phyloP scores from a whole-genome alignment of 2,888 invertebrate species.

The Sacculina carcini region DNA sequence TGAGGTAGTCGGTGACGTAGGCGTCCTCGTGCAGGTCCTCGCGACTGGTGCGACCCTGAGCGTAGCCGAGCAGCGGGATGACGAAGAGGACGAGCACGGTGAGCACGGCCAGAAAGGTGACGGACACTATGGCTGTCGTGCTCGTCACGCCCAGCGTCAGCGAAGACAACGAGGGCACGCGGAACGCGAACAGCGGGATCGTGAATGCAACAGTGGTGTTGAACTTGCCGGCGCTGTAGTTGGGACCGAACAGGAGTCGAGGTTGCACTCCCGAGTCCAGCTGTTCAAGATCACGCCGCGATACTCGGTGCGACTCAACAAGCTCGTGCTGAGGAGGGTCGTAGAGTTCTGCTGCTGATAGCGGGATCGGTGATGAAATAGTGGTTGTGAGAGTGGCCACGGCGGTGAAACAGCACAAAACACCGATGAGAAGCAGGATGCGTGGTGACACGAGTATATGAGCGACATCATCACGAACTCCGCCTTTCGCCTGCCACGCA shows the following conservation, averaged over 20 bases:
- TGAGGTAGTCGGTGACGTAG: background rate
- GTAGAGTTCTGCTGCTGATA: too few relatives aligned
- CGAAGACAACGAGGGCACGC: slow-evolving; percentile 10
- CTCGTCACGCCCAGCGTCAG: background rate
- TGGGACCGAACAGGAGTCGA: slow-evolving; percentile 12
- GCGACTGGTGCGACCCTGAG: slow-evolving; percentile 6
- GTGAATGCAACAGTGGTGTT: slow-evolving; percentile 17
- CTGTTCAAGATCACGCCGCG: too few relatives aligned
- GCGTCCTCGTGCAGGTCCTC: background rate
- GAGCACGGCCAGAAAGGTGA: slow-evolving; percentile 10
- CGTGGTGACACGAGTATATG: too few relatives aligned
- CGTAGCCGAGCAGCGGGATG: slow-evolving; percentile 12
- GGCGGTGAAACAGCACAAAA: too few relatives aligned
- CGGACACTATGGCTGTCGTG: slow-evolving; percentile 4
- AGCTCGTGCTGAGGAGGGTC: too few relatives aligned
- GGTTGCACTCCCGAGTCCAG: slow-evolving; percentile 4
- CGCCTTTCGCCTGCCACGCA: too few relatives aligned
- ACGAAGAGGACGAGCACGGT: slow-evolving; percentile 11
- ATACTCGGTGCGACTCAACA: too few relatives aligned
- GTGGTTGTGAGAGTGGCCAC: too few relatives aligned
- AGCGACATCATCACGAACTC: too few relatives aligned
- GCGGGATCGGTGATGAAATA: too few relatives aligned
- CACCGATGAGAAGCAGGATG: too few relatives aligned
- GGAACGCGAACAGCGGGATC: slow-evolving; percentile 16
- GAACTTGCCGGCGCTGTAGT: slow-evolving; percentile 13